Evolutionary conservation across 2,888 invertebrate genomes (phyloP).

Genomic region (Plebejus melissa): DNA sequence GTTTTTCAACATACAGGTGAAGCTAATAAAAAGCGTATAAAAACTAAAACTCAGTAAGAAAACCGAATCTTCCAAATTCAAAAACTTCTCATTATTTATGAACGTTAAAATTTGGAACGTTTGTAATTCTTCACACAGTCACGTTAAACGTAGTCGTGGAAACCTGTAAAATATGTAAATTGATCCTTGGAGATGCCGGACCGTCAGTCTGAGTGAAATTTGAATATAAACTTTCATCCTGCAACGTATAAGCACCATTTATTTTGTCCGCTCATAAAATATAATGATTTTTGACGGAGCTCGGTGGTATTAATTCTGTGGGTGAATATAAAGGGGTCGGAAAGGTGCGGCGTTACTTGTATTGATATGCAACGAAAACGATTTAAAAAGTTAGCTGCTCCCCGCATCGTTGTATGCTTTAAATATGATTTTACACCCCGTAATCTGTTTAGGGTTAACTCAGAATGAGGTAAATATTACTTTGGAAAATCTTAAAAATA

Average conservation of each 20-base stretch:
- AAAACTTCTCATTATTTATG: constrained; percentile 1
- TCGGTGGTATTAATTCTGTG: constrained; percentile 69
- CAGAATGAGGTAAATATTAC: background rate
- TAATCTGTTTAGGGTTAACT: background rate
- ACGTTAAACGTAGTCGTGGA: constrained; percentile 66
- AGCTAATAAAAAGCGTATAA: too few relatives aligned
- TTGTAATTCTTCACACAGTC: constrained; percentile 40
- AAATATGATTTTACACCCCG: background rate
- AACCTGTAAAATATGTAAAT: constrained; percentile 79
- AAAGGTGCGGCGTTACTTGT: constrained; percentile 28
- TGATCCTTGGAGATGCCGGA: constrained; percentile 76
- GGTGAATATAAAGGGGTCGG: constrained; percentile 48
- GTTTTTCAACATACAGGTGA: too few relatives aligned
- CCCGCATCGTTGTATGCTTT: background rate
- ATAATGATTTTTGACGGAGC: constrained; percentile 77
- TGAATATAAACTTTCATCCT: constrained; percentile 75
- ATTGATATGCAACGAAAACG: constrained; percentile 34
- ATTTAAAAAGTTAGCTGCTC: background rate
- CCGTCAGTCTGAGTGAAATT: constrained; percentile 71
- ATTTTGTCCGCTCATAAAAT: constrained; percentile 75
- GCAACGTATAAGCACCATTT: constrained; percentile 73
- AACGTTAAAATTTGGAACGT: constrained; percentile 19
- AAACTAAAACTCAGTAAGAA: background rate
- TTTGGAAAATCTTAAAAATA: background rate
- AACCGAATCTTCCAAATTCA: background rate